Evolutionary conservation across 2,113 vertebrate genomes (phyloP).

Genomic region (Passer domesticus): DNA sequence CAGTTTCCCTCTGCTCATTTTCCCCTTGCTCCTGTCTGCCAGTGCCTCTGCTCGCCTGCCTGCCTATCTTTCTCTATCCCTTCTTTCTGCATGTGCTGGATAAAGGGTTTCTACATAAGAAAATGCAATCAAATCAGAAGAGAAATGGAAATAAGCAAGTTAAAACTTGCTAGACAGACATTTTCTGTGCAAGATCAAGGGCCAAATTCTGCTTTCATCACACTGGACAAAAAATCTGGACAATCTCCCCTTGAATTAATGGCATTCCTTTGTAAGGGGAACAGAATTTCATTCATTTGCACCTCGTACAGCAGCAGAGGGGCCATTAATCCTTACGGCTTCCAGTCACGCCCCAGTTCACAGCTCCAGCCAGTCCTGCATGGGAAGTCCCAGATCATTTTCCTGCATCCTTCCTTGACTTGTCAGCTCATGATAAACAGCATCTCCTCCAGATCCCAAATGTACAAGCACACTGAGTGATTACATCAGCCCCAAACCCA

Average conservation of each 20-base stretch:
- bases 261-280: conserved; percentile 48
- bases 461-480: conserved; percentile 2
- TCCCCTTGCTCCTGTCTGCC: not conserved
- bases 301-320: conserved; percentile 18
- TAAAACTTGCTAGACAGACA: not conserved
- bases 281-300: conserved; percentile 61
- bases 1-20: not conserved
- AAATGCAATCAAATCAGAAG: not conserved
- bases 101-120: not conserved
- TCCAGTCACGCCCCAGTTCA: conserved; percentile 21
- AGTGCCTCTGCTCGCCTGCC: not conserved
- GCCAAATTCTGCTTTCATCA: conserved; percentile 45
- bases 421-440: conserved; percentile 60
- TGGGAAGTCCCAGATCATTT: conserved; percentile 57
- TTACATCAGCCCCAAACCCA: conserved; percentile 30
- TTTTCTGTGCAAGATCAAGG: conserved; percentile 21
- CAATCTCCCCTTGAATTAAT: conserved; percentile 39
- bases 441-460: not conserved
- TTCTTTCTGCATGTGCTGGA: not conserved
- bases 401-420: conserved; percentile 47
- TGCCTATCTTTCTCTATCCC: not conserved
- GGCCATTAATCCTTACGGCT: conserved; percentile 40
- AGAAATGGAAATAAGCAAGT: not conserved
- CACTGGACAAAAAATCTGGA: conserved; percentile 43
- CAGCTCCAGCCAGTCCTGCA: conserved; percentile 18